Base-by-base conservation (phyloP, 2,797 vertebrate genomes). In the Sebastes aleutianus region DNA sequence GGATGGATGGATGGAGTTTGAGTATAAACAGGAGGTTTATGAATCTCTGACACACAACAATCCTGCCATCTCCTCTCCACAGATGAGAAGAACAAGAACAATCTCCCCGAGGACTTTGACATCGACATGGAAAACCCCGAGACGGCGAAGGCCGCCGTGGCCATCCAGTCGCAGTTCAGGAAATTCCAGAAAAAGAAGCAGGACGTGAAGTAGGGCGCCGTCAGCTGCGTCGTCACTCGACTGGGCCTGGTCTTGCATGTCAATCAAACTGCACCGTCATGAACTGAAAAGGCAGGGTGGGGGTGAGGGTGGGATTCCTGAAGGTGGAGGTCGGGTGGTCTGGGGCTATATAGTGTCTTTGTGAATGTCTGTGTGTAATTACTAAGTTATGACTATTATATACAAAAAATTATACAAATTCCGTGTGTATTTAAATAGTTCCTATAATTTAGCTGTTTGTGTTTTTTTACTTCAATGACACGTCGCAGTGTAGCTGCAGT, bases 111-210 rank as follows among this genome's bases (percentile, higher is more conserved):
- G 64, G 98, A 99, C 43, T 97, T 99, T 12, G 98, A 99, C 94
- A 98, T 99, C 66, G 97, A 99, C 95, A 97, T 99, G 97, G 95
- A 96, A 0, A 96, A 97, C 2, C 97, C 97, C 18, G 97, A 99
- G 93, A 99, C 98, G 79, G 97, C 97, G 91, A 96, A 96, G 76
- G 98, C 98, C 0, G 98, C 98, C 0, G 96, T 98, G 89, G 97
- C 98, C 72, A 99, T 99, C 95, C 98, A 99, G 92, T 98, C 97
- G 16, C 98, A 98, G 95, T 99, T 99, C 96, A 98, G 98, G 92
- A 99, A 98, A 95, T 99, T 98, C 95, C 98, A 99, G 95, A 99
- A 99, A 96, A 99, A 99, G 95, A 99, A 98, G 93, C 95, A 79
- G 93, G 96, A 93, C 3, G 95, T 96, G 74, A 97, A 98, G 95